These are phyloP conservation scores for Drosophila nr. perissopoda DNA, from an alignment of 2,888 invertebrate genomes.

Conservation along the genomic window DNA sequence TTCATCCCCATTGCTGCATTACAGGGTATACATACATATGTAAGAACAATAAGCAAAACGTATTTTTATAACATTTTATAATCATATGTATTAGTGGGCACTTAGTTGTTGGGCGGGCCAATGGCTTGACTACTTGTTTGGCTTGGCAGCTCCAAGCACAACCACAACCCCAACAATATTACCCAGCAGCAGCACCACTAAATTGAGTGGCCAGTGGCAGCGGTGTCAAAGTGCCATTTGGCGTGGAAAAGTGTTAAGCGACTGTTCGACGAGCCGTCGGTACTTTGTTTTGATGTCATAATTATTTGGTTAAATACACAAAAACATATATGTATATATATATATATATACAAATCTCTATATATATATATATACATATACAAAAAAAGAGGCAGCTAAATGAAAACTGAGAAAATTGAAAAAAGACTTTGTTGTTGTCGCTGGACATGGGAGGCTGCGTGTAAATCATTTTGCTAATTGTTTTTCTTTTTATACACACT, in stretches of 20 bases:
- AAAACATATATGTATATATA: background rate
- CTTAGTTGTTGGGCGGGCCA: constrained; percentile 55
- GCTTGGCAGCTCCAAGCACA: constrained; percentile 55
- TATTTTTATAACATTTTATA: constrained; percentile 56
- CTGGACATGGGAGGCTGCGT: constrained; percentile 75
- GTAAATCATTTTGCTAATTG: constrained; percentile 79
- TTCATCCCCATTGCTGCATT: background rate
- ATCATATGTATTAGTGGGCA: constrained; percentile 71
- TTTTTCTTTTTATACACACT: constrained; percentile 60
- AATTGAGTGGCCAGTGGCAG: constrained; percentile 22
- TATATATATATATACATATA: background rate
- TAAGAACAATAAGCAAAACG: constrained; percentile 26
- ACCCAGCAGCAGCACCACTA: constrained; percentile 9
- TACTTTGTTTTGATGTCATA: constrained; percentile 76
- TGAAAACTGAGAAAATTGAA: constrained; percentile 59
- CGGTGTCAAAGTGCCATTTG: constrained; percentile 60
- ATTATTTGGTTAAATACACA: constrained; percentile 75
- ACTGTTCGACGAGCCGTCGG: constrained; percentile 60
- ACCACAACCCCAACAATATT: background rate
- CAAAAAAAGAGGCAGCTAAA: constrained; percentile 17
- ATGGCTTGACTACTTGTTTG: constrained; percentile 48
- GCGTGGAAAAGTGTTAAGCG: constrained; percentile 63
- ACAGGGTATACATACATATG: constrained; percentile 38
- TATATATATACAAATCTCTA: too few species aligned
- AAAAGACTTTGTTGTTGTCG: constrained; percentile 23